These are phyloP conservation scores for Eulithis prunata DNA, from an alignment of 2,888 invertebrate species.

Conservation along the genomic window DNA sequence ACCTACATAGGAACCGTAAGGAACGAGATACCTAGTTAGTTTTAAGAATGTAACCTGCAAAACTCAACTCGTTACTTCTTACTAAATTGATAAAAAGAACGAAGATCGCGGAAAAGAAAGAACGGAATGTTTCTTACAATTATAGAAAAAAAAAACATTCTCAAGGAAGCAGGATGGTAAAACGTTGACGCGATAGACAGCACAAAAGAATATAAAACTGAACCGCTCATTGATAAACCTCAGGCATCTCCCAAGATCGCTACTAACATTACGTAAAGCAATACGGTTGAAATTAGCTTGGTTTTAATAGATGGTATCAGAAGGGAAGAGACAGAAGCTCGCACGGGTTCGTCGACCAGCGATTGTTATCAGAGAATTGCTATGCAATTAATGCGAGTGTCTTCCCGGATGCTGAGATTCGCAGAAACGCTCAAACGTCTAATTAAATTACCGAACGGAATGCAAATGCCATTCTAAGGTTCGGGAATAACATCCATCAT, in stretches of 20 bases:
- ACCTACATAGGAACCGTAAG: too few species aligned
- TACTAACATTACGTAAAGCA: conserved; percentile 37
- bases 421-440: conserved; percentile 31
- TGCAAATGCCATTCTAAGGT: conserved; percentile 26
- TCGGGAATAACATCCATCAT: conserved; percentile 19
- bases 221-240: conserved; percentile 38
- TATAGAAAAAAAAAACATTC: conserved; percentile 45
- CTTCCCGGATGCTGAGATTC: conserved; percentile 56
- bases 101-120: too few species aligned
- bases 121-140: too few species aligned
- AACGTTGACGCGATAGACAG: conserved; percentile 47
- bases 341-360: conserved; percentile 70
- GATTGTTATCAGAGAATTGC: conserved; percentile 70
- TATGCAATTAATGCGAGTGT: conserved; percentile 67
- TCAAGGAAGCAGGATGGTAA: conserved; percentile 58
- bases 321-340: conserved; percentile 59
- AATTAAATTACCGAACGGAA: conserved; percentile 29
- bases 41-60: too few species aligned
- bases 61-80: too few species aligned
- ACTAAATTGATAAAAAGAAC: too few species aligned
- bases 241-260: conserved; percentile 30
- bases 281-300: conserved; percentile 51
- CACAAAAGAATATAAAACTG: conserved; percentile 51
- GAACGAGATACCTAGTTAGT: too few species aligned
- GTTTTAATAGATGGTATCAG: conserved; percentile 48